These are phyloP conservation scores for Chouioia cunea DNA, from an alignment of 2,888 invertebrate species.

Conservation along the genomic window DNA sequence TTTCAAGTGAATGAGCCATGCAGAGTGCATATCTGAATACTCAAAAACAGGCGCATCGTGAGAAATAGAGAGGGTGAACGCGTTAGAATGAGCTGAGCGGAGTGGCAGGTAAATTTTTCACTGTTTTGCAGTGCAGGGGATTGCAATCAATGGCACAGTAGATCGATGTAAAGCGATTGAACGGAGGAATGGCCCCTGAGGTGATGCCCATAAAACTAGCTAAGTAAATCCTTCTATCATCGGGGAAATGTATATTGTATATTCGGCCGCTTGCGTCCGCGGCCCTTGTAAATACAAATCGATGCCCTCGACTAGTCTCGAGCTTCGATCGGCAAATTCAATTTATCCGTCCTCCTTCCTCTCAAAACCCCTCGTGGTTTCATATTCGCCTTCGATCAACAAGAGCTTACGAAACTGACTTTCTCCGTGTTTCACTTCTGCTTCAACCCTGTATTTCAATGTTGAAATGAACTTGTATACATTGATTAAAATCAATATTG, in stretches of 20 bases:
- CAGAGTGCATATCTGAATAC: constrained; percentile 32
- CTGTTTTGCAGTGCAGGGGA: not conserved
- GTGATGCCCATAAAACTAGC: not conserved
- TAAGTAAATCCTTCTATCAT: constrained; percentile 14
- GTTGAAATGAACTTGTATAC: too few relatives aligned
- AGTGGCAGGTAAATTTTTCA: constrained; percentile 18
- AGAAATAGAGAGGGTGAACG: constrained; percentile 2
- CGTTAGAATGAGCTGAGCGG: too few relatives aligned
- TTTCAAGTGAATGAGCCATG: not conserved
- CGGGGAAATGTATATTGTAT: not conserved
- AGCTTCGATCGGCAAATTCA: too few relatives aligned
- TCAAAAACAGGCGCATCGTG: constrained; percentile 11
- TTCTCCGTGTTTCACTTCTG: too few relatives aligned
- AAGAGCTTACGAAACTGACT: too few relatives aligned
- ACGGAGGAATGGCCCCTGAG: not conserved
- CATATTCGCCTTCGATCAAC: constrained; percentile 14
- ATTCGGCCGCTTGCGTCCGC: not conserved
- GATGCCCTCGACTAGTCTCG: not conserved
- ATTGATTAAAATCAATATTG: too few relatives aligned
- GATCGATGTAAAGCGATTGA: not conserved
- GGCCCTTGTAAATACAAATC: not conserved
- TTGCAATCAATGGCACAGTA: too few relatives aligned
- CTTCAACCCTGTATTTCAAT: too few relatives aligned
- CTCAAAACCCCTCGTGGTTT: not conserved
- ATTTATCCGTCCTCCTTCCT: too few relatives aligned